Base-by-base conservation (phyloP, 1,140 invertebrate genomes). In the Thaumetopoea pityocampa region DNA sequence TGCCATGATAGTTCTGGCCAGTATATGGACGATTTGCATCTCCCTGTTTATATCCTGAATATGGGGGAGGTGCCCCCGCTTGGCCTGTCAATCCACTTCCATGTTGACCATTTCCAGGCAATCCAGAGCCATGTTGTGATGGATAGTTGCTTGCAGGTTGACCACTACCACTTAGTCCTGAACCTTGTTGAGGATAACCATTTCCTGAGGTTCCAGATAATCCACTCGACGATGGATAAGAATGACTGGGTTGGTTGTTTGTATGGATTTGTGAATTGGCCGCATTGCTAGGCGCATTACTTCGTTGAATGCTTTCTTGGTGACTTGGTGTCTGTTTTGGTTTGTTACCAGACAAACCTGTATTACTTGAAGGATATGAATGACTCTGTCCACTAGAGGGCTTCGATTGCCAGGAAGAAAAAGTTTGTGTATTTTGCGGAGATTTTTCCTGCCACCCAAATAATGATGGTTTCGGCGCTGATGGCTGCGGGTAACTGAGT, bases 361-460 rank as follows among this genome's bases (percentile, higher is more conserved):
- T 80, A 22, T 77, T 58, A 47, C 77, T 84, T 8, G 77, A 78
- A 34, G 80, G 77, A 59, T 81, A 83, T 5, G 74, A 73, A 56
- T 81, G 79, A 29, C 55, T 67, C 46, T 70, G 60, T 18, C 65
- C 63, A 35, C 33, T 64, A 5, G 57, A 27, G 26, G 72, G 56
- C 10, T 63, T 71, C 1, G 66, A 55, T 45, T 72, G 61, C 32
- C 49, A 55, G 5, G 69, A 51, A 12, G 53, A 24, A 6, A 44
- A 54, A 4, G 51, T 56, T 42, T 70, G 65, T 4, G 63, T 50
- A 27, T 67, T 67, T 41, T 67, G 65, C 14, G 66, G 64, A 9
- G 80, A 46, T 53, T 64, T 68, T 62, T 77, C 67, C 50, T 84
- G 80, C 80, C 80, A 84, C 37, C 71, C 80, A 50, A 68, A 80